A percentile compares a stretch with the other conserved stretches of the same genome.
Evolutionary conservation across 2,888 invertebrate genomes (phyloP).

Genomic region (Agrypnus murinus): DNA sequence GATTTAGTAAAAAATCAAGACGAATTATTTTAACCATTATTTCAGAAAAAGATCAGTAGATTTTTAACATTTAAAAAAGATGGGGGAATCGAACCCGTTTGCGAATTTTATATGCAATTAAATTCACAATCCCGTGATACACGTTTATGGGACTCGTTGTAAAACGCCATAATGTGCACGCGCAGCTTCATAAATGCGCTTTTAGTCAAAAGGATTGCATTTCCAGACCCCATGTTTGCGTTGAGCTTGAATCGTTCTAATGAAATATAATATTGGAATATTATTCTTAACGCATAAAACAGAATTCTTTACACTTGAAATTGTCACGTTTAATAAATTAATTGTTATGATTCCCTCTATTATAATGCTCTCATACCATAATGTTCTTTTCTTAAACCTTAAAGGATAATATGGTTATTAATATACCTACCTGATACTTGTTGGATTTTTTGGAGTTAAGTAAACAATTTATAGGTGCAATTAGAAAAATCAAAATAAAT

Average conservation of each 20-base stretch:
- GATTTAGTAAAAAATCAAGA: too few species aligned
- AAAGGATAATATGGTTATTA: constrained; percentile 45
- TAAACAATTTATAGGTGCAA: constrained; percentile 5
- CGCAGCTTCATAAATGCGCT: constrained; percentile 61
- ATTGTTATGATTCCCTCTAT: constrained; percentile 49
- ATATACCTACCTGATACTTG: constrained; percentile 49
- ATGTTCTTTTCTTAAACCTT: constrained; percentile 47
- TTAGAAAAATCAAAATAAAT: not conserved
- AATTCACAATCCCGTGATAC: constrained; percentile 65
- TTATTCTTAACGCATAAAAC: constrained; percentile 57
- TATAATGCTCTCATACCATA: constrained; percentile 23
- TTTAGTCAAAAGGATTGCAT: constrained; percentile 64
- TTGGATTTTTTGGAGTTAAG: constrained; percentile 48
- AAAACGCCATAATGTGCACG: constrained; percentile 65
- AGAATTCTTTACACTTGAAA: constrained; percentile 52
- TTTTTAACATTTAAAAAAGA: too few species aligned
- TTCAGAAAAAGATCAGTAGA: too few species aligned
- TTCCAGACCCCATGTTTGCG: constrained; percentile 56
- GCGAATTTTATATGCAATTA: constrained; percentile 44
- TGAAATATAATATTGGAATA: constrained; percentile 62
- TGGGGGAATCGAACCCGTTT: constrained; percentile 22
- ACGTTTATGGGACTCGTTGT: constrained; percentile 65
- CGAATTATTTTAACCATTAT: too few species aligned
- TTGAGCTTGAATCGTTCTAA: constrained; percentile 53
- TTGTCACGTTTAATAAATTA: constrained; percentile 58